Base-by-base conservation (phyloP, 2,797 vertebrate species). In the Pseudocheirus occidentalis region DNA sequence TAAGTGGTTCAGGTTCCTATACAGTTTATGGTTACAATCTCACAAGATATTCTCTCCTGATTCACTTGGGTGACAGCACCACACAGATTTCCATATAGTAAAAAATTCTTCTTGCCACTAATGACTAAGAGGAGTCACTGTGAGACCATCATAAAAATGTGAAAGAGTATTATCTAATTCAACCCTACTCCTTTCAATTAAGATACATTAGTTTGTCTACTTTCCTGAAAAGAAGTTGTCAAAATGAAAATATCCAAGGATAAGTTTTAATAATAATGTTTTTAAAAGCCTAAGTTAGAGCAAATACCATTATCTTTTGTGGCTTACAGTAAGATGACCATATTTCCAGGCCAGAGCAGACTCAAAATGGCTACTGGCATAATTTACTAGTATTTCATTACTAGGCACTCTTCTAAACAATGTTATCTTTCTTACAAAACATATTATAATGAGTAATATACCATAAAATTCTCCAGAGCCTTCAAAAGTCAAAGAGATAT, bases 31-130 rank as follows among this genome's bases (percentile, higher is more conserved):
- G 92, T 66, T 95, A 93, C 12, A 66, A 16, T 34, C 66, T 40
- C n/a, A n/a, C n/a, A 73, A 73, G 66, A 40, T 40, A 73, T n/a
- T n/a, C n/a, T 73, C 91, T 93, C 28, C 34, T 66, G n/a, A 27
- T 81, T 81, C 89, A 89, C 24, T 95, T 96, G 92, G 0, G 6
- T 29, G 24, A 92, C 34, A 7, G 95, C 52, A 91, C 24, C 94
- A 91, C 57, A 94, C 53, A 96, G 10, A 93, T 81, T 93, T 27
- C 91, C 5, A 58, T 56, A 93, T 92, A 95, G 90, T 91, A 28
- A 96, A n/a, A 87, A 87, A 46, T 87, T 50, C 9, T 87, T 13
- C n/a, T 73, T 81, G 73, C 21, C 73, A 81, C 18, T 46, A 81
- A 81, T 24, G 7, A 66, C 34, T 66, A 73, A 40, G 66, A 81